Evolutionary conservation across 2,888 invertebrate genomes (phyloP), one percentile per base, ranked within the genome.

Genomic region (Apamea epomidion): DNA sequence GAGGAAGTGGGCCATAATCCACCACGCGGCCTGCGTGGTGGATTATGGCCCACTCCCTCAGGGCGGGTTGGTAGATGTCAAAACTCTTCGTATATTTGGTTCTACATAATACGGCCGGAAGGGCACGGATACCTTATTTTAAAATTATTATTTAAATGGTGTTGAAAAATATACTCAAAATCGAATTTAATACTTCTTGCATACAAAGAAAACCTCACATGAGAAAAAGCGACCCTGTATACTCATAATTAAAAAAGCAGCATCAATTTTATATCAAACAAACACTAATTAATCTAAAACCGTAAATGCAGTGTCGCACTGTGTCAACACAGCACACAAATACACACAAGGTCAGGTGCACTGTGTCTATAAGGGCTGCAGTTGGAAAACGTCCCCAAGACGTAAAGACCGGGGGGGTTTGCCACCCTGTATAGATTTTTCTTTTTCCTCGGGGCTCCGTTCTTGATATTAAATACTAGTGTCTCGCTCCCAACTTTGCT

Each of bases 381-480:
- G 90, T 74, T 89, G 90, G 85, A 83, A 88, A 80, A 81, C 90
- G 78, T 87, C 80, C 25, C 72, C 76, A 84, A 84, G 84, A 88
- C 76, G 73, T 70, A 74, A 81, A 71, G 85, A 75, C 72, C 29
- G 75, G 82, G 74, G 16, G 62, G 60, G 18, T 64, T 51, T 60
- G 48, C 81, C 70, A 45, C 90, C 78, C 94, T 89, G 89, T 94
- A 94, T 94, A 94, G 94, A 94, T 94, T 94, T 95, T 95, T 93
- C 93, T 95, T 95, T 95, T 94, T 92, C 92, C 92, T 90, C 91
- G 88, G 88, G 88, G 90, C 92, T 90, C 67, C 91, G 90, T 90
- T 92, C 90, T 93, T 93, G 92, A 95, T 95, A 95, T 95, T 94
- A 94, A 94, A 93, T 89, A 94, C 94, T 93, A 93, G 92, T 90